These are phyloP conservation scores for Drosophila lowei DNA, from an alignment of 1,140 invertebrate species.

Conservation along the genomic window DNA sequence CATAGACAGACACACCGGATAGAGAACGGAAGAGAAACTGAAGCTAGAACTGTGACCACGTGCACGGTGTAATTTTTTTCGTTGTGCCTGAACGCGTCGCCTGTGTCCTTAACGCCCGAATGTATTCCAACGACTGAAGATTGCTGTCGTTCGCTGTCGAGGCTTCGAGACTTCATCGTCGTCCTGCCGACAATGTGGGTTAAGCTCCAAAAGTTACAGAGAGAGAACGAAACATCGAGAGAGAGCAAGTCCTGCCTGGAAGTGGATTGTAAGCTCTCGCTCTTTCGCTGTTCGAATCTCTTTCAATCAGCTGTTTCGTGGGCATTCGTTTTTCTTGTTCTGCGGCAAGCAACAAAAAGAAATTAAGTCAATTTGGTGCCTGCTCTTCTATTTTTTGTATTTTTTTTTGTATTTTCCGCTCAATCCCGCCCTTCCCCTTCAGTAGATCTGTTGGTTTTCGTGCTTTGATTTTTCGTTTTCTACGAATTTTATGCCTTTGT, in stretches of 20 bases:
- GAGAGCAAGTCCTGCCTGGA: constrained; percentile 35
- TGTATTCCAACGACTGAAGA: constrained; percentile 79
- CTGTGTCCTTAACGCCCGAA: constrained; percentile 76
- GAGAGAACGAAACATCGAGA: neutral
- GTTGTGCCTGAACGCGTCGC: constrained; percentile 27
- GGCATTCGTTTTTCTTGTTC: too few relatives aligned
- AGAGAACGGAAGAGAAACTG: constrained; percentile 18
- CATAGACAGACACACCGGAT: neutral
- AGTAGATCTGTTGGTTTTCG: constrained; percentile 2
- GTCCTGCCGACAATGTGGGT: constrained; percentile 52
- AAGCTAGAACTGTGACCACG: constrained; percentile 40
- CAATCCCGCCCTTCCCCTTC: neutral
- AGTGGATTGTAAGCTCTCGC: constrained; percentile 58
- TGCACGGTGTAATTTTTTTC: constrained; percentile 34
- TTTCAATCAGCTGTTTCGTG: constrained; percentile 53
- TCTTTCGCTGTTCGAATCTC: constrained; percentile 35
- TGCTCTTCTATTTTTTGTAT: constrained; percentile 20
- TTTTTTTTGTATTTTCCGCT: too few relatives aligned
- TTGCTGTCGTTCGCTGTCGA: constrained; percentile 40
- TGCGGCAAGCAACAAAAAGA: constrained; percentile 31
- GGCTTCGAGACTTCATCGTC: constrained; percentile 33
- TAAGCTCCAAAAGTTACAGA: constrained; percentile 42
- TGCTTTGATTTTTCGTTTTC: constrained; percentile 38
- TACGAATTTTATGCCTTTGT: constrained; percentile 42
- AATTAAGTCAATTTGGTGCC: constrained; percentile 54